Base-by-base conservation (phyloP, 2,797 vertebrate genomes). In the Sebastes miniatus region DNA sequence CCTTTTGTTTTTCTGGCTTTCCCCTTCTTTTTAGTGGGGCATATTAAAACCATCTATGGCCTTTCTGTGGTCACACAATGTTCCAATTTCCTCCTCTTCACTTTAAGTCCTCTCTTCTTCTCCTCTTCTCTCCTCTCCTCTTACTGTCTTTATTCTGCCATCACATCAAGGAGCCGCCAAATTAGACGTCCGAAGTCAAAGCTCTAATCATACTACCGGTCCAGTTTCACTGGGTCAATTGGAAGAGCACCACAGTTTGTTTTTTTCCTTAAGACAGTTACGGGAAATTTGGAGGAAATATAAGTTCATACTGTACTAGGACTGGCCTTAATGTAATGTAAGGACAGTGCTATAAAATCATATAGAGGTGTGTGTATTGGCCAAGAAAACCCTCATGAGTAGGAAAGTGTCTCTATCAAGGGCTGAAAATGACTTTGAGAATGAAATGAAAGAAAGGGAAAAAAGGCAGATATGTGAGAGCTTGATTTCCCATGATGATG, bases 1-100 rank as follows among this genome's bases (percentile, higher is more conserved):
- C 88, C 89, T 93, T 95, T 94, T 93, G 91, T 94, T 93, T 94
- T 93, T 90, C 93, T 94, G 94, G 91, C 90, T 83, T 95, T 93
- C 84, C 91, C 90, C 91, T 94, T 90, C 87, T 87, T 87, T 92
- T 92, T 86, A 93, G 87, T 88, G 88, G 89, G 83, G 80, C 80
- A 87, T 84, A 91, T 92, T 93, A 92, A 93, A 93, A 91, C 84
- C 77, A 76, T 90, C 90, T 86, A 90, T 81, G 91, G 94, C 87
- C 83, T 88, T 87, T 91, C 87, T 94, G 94, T 83, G 93, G 94
- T 94, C 88, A 89, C 94, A 92, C 84, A 88, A 90, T 91, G 92
- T 95, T 95, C 87, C 91, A 93, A 90, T 94, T 94, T 93, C 81
- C 83, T 90, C 77, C 85, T 87, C 81, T 90, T 87, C 61, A 69